These are phyloP conservation scores for Vimba vimba DNA, from an alignment of 2,113 vertebrate genomes.

Conservation along the genomic window DNA sequence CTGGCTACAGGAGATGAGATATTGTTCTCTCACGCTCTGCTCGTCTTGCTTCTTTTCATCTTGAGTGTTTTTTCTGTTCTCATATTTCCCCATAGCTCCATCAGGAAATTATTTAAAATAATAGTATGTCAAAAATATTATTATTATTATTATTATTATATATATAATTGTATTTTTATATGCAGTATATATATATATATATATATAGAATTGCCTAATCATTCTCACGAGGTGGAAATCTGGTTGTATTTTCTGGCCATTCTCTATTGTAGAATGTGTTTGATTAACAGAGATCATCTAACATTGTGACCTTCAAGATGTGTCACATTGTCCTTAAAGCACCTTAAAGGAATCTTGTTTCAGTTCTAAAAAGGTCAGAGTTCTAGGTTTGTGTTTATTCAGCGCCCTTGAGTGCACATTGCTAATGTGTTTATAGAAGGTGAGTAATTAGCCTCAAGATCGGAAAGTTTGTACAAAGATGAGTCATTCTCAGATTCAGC, in stretches of 20 bases:
- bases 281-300: background rate
- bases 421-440: slow-evolving; percentile 14
- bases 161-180: too few species aligned
- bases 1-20: slow-evolving; percentile 32
- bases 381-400: slow-evolving; percentile 4
- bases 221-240: background rate
- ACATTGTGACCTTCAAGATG: background rate
- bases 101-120: background rate
- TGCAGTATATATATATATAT: too few species aligned
- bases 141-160: too few species aligned
- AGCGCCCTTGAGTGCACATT: background rate
- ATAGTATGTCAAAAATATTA: too few species aligned
- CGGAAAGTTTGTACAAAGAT: background rate
- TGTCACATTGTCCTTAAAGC: background rate
- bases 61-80: background rate
- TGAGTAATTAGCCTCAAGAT: background rate
- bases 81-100: background rate
- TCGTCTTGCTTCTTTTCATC: background rate
- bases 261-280: background rate
- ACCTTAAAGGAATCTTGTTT: slow-evolving; percentile 2
- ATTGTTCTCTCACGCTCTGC: slow-evolving; percentile 13
- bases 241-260: background rate
- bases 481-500: background rate
- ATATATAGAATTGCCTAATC: background rate
- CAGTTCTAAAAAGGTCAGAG: background rate